Conservation (phyloP, 2,797 vertebrate species). For the Ibycter americanus region DNA sequence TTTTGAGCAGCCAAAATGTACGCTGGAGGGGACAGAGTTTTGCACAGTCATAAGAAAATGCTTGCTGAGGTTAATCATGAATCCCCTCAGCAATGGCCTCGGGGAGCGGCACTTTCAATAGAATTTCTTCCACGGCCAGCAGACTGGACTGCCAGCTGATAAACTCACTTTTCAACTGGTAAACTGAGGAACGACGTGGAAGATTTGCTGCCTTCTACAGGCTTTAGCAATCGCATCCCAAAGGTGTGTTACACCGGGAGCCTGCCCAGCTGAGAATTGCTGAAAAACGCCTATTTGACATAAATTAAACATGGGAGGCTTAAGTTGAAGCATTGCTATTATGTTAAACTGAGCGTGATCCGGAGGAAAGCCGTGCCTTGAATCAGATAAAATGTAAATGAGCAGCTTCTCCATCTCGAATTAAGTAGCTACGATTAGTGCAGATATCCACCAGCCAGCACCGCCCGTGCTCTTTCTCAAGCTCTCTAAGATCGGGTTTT, state of each 20-base stretch:
- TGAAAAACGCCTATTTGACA: background rate
- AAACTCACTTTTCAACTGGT: background rate
- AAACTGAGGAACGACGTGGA: background rate
- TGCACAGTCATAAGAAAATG: background rate
- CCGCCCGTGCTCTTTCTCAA: background rate
- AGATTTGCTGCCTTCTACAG: background rate
- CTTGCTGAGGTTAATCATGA: background rate
- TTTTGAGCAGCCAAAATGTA: background rate
- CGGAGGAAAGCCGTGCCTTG: background rate
- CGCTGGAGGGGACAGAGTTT: background rate
- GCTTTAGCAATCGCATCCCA: background rate
- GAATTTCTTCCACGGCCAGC: background rate
- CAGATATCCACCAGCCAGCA: fast-evolving
- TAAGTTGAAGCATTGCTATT: background rate
- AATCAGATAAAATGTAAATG: background rate
- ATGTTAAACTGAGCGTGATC: background rate
- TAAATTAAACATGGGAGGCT: background rate
- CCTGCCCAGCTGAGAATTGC: background rate
- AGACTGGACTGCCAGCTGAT: background rate
- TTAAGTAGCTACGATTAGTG: background rate
- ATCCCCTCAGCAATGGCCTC: background rate
- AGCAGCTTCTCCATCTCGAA: background rate
- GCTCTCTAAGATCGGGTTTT: background rate
- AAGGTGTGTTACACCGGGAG: background rate
- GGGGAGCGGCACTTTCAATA: background rate